Evolutionary conservation across 53 echinoderm and acorn worm genomes (phyloP), one percentile per base, ranked within the genome.

Genomic region (Pentamera pediparva): DNA sequence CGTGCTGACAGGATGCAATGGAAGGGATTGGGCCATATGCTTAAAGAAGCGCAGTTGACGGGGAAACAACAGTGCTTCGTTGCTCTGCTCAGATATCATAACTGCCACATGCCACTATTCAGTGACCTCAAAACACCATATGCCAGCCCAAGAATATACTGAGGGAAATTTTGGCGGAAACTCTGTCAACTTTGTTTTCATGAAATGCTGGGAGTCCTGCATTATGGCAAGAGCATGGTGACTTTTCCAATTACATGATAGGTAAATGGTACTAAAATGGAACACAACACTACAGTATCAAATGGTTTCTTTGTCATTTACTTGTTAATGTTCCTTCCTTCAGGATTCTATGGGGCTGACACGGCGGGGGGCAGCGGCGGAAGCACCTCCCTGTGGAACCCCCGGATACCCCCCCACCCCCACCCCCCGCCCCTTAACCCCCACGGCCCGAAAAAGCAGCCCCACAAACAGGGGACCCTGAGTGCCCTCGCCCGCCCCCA

Each of bases 311-410:
- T n/a, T 45, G 45, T 45, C 47, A 2, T 17, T 17, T 45, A 17
- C 47, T 0, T 45, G 3, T 0, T 0, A 17, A 41, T 52, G 6
- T 52, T 52, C 25, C 10, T 59, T 26, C 0, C 59, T 67, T 4
- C 80, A 98, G 98, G 98, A 59, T 96, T 96, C 80, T 92, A 98
- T 53, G 85, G 88, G 6, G 85, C 92, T 1, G 98, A 98, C 20
- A 79, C 87, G 32, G 75, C 89, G 15, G 32, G 31, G 19, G 5
- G 53, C 19, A 80, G 74, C 64, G 64, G 87, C 38, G 82, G 85
- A 61, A 89, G 74, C 59, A 84, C 86, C 15, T 59, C 82, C 71
- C 75, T 83, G 50, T 86, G 92, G 17, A 98, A 98, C 82, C 98
- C 92, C 28, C 83, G 98, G 37, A 78, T 92, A 26, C 89, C 98